Evolutionary conservation across 2,797 vertebrate genomes (phyloP).

Genomic region (Xerus rutilus): DNA sequence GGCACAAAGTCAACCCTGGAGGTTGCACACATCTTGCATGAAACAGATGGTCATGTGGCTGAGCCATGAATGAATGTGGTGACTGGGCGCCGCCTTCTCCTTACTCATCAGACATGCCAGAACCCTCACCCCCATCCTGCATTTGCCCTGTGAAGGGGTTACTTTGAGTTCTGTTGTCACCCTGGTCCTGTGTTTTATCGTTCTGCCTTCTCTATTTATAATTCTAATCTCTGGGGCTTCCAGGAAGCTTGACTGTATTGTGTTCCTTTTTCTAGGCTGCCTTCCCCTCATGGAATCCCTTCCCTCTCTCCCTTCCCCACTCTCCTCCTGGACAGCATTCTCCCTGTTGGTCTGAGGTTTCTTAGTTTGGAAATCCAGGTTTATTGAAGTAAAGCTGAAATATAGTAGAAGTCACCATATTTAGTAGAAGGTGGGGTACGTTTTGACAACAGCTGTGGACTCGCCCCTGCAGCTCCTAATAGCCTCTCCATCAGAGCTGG

Average conservation of each 20-base stretch:
- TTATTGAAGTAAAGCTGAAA: neutral
- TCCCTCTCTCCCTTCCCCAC: neutral
- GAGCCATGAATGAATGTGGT: fast-evolving
- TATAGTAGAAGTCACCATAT: neutral
- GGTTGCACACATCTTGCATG: fast-evolving
- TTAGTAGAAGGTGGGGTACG: neutral
- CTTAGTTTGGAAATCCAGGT: neutral
- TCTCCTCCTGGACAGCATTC: neutral
- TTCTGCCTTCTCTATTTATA: slow-evolving; percentile 52
- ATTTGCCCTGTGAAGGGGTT: neutral
- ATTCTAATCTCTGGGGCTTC: neutral
- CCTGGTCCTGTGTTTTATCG: neutral
- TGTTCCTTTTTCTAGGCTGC: slow-evolving; percentile 52
- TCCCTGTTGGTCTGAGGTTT: neutral
- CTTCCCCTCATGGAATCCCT: neutral
- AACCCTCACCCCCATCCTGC: neutral
- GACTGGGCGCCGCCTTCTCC: fast-evolving
- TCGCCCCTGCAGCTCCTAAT: neutral
- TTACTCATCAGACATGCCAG: neutral
- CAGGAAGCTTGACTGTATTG: slow-evolving; percentile 48
- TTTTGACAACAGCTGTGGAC: neutral
- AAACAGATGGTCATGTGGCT: fast-evolving
- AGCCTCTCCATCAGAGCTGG: neutral
- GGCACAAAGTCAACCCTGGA: too few relatives aligned
- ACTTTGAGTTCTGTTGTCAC: neutral